Conservation (phyloP, 2,797 vertebrate genomes). For the Arctocebus calabarensis region DNA sequence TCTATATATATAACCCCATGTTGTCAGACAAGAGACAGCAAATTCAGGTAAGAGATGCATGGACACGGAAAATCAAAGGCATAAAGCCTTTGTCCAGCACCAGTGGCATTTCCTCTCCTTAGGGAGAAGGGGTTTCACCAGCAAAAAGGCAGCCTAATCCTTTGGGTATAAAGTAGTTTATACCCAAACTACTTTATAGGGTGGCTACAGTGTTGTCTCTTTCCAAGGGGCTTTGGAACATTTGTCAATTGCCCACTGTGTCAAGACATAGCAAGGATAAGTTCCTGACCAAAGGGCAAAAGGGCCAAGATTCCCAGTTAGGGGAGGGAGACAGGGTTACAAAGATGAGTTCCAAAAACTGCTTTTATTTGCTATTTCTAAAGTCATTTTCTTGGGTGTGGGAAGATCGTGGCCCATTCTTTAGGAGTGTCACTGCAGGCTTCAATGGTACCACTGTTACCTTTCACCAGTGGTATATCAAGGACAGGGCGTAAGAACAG, state of each 20-base stretch:
- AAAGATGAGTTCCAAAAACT: background rate
- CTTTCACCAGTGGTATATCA: background rate
- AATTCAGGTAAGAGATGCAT: background rate
- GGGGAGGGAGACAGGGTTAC: background rate
- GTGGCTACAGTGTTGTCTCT: background rate
- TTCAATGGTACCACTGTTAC: background rate
- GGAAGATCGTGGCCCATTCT: background rate
- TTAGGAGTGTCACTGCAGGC: background rate
- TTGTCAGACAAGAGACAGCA: background rate
- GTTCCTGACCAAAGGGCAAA: background rate
- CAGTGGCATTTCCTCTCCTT: background rate
- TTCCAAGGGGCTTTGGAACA: background rate
- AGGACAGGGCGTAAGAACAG: background rate
- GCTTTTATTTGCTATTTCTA: background rate
- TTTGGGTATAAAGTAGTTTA: background rate
- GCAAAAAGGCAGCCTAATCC: background rate
- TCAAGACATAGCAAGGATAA: slow-evolving; percentile 28
- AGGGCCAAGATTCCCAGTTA: background rate
- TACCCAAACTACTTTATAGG: background rate
- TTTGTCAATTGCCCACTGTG: background rate
- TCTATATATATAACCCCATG: background rate
- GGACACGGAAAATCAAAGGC: slow-evolving; percentile 21
- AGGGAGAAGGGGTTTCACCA: background rate
- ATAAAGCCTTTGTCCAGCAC: background rate
- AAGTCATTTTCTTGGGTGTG: background rate